Base-by-base conservation (phyloP, 1,140 invertebrate species). In the Nasonia giraulti region DNA sequence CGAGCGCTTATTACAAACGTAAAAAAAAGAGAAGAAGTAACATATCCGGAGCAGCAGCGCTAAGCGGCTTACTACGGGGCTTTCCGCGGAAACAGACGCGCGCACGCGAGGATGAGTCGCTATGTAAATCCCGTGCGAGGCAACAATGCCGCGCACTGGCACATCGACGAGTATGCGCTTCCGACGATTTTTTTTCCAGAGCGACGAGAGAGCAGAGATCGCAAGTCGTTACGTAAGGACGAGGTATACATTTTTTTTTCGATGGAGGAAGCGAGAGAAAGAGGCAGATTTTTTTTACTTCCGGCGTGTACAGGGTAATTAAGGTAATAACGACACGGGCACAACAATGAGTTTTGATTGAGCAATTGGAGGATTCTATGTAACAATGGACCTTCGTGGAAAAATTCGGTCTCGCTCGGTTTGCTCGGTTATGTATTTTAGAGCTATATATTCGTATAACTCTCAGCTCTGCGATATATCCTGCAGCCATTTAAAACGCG, bases 31-130 rank as follows among this genome's bases (percentile, higher is more conserved):
- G 44, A 27, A 27, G 23, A 55, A 50, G 8, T 1, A 23, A 47
- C 75, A 20, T 71, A 71, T 71, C 23, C 69, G 27, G 20, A 71
- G 69, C 69, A 71, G 69, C 33, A 37, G 33, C 14, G 14, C 40
- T 82, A 75, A 75, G 80, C 80, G 44, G 68, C 69, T 82, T 74
- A 74, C 37, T n/a, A 37, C 68, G 68, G 27, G 8, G 73, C 37
- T 75, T 37, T 75, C 37, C 73, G 33, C 17, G 33, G 37, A 31
- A 75, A 44, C 73, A 62, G 73, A 44, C 4, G 73, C 17, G 37
- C 17, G 37, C 37, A 10, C 31, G 73, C 73, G 73, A 8, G 73
- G 31, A 75, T 75, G 73, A 75, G 73, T 75, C 73, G 27, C 69
- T n/a, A 40, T 40, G 73, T 75, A 75, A 75, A 75, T 75, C 80